phyloP scores from a whole-genome alignment of 2,113 vertebrate species.

The Laticauda colubrina region DNA sequence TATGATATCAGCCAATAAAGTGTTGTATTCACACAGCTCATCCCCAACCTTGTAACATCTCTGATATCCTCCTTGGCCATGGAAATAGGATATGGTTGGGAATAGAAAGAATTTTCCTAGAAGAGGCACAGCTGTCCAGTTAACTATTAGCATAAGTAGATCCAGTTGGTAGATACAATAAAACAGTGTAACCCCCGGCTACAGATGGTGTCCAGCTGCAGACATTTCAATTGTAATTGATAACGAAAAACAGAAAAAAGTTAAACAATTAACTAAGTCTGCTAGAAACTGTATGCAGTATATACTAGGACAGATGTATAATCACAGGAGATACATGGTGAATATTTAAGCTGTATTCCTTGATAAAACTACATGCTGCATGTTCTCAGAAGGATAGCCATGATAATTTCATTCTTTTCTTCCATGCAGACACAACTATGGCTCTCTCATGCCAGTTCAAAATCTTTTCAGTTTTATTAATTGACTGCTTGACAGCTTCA shows the following conservation, averaged over 20 bases:
- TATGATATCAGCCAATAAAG: neutral
- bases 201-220: neutral
- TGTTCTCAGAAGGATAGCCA: neutral
- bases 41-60: neutral
- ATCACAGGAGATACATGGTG: neutral
- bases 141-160: neutral
- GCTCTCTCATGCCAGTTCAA: neutral
- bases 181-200: neutral
- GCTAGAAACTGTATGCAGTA: neutral
- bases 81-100: neutral
- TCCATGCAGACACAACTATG: neutral
- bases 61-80: neutral
- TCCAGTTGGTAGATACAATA: neutral
- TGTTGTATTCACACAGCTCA: neutral
- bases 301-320: neutral
- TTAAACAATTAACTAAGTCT: neutral
- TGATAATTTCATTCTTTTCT: neutral
- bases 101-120: neutral
- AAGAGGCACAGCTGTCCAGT: neutral
- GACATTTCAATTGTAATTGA: neutral
- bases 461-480: neutral
- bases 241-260: neutral
- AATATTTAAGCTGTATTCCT: neutral
- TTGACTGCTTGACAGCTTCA: neutral
- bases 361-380: neutral